Percentiles rank a stretch among this genome's conserved stretches.
Conservation (phyloP, 2,888 invertebrate species). For the Xestia sexstrigata region DNA sequence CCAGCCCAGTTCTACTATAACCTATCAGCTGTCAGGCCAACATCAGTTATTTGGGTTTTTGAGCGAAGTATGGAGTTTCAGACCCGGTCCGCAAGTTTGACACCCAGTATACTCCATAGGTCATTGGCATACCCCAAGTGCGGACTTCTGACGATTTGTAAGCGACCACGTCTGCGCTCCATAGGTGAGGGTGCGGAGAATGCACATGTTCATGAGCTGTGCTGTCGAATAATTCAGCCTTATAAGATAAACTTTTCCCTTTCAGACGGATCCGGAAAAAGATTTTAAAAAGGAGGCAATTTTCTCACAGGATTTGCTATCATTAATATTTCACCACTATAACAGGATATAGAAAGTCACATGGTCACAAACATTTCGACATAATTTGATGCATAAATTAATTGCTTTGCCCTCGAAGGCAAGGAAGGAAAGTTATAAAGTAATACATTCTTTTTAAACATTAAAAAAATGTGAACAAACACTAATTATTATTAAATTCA, state of each 20-base stretch:
- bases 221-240: no score
- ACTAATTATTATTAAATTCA: constrained; percentile 51
- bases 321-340: constrained; percentile 5
- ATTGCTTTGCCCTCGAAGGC: constrained; percentile 48
- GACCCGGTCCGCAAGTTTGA: no score
- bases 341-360: constrained; percentile 55
- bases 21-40: no score
- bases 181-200: no score
- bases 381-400: constrained; percentile 51
- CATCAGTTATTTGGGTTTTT: no score
- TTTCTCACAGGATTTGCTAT: constrained; percentile 19
- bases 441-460: constrained; percentile 34
- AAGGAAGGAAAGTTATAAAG: constrained; percentile 56
- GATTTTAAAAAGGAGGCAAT: constrained; percentile 8
- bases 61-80: no score
- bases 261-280: constrained; percentile 51
- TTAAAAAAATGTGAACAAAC: constrained; percentile 36
- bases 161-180: no score
- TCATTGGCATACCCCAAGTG: no score
- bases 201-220: no score
- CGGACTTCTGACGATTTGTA: no score
- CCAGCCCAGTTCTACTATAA: no score
- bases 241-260: neutral
- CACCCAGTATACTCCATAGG: no score
- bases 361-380: constrained; percentile 29